Evolutionary conservation across 1,140 invertebrate species (phyloP), one percentile per base, ranked within the genome.

Genomic region (Lineus longissimus): DNA sequence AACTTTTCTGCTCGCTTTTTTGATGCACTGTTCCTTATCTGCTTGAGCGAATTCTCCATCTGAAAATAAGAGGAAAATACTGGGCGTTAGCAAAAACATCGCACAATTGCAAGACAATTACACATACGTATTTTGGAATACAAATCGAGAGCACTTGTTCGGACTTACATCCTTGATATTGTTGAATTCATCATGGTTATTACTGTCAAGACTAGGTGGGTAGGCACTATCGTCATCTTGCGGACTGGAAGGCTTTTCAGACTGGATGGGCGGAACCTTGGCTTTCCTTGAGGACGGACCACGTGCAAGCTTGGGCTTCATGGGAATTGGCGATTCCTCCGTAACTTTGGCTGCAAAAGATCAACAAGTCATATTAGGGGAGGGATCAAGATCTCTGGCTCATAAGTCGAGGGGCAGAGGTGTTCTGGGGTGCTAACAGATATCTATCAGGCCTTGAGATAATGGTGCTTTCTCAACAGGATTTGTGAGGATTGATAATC

Each of bases 1-100:
- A 78, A 60, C 47, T 74, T 72, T 47, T 78, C 67, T n/a, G 66
- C 70, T 64, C 75, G 73, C 63, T 77, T 79, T 64, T 80, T 80
- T 7, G 72, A 72, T 17, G 78, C 78, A 72, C 76, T 79, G 67
- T 73, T 75, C 30, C 78, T 63, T 11, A 80, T 79, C 45, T 73
- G 69, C 43, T 71, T 73, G 29, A 80, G 61, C 2, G 76, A 75
- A 63, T 69, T 73, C 51, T 62, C 63, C 68, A 74, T 73, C 70
- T 73, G 40, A 2, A 60, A 47, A n/a, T 27, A 45, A 43, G 43
- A 15, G 23, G n/a, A 57, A 57, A 57, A 57, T 2, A 57, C n/a
- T n/a, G n/a, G n/a, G n/a, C n/a, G n/a, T n/a, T n/a, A n/a, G n/a
- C n/a, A n/a, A n/a, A n/a, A n/a, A n/a, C n/a, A n/a, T n/a, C n/a